These are phyloP conservation scores for Drosophila nikananu DNA, from an alignment of 1,140 invertebrate genomes.

Conservation along the genomic window DNA sequence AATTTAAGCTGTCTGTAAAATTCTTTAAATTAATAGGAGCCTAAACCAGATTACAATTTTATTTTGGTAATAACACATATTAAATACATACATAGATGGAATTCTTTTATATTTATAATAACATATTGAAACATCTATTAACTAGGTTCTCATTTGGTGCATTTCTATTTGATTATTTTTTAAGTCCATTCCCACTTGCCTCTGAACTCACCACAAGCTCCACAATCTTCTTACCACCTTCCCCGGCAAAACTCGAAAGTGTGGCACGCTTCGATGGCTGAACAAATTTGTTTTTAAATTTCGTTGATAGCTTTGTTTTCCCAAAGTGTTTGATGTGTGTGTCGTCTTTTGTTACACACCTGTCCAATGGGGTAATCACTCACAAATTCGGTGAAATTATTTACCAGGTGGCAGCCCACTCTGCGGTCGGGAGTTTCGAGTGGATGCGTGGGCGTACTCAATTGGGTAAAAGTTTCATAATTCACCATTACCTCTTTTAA, in stretches of 20 bases:
- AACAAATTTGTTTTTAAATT: conserved; percentile 62
- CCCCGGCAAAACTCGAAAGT: not conserved
- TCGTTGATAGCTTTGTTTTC: conserved; percentile 55
- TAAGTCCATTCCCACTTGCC: conserved; percentile 12
- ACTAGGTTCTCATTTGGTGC: not conserved
- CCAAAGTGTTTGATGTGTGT: conserved; percentile 36
- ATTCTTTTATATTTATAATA: too few species aligned
- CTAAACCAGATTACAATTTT: too few species aligned
- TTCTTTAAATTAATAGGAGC: too few species aligned
- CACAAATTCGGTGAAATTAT: conserved; percentile 62
- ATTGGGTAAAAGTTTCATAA: conserved; percentile 55
- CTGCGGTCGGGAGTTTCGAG: conserved; percentile 7
- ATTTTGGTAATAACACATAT: too few species aligned
- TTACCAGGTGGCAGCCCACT: conserved; percentile 21
- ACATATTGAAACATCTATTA: not conserved
- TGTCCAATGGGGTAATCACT: conserved; percentile 56
- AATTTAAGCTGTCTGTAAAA: too few species aligned
- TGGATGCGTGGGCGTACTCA: conserved; percentile 37
- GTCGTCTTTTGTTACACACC: conserved; percentile 45
- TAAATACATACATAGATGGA: too few species aligned
- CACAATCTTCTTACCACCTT: not conserved
- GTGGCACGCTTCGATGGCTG: conserved; percentile 48
- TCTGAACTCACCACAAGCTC: not conserved
- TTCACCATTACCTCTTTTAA: conserved; percentile 7
- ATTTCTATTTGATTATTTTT: not conserved